phyloP scores from a whole-genome alignment of 2,113 vertebrate species.

The Chamaetylas fuelleborni region DNA sequence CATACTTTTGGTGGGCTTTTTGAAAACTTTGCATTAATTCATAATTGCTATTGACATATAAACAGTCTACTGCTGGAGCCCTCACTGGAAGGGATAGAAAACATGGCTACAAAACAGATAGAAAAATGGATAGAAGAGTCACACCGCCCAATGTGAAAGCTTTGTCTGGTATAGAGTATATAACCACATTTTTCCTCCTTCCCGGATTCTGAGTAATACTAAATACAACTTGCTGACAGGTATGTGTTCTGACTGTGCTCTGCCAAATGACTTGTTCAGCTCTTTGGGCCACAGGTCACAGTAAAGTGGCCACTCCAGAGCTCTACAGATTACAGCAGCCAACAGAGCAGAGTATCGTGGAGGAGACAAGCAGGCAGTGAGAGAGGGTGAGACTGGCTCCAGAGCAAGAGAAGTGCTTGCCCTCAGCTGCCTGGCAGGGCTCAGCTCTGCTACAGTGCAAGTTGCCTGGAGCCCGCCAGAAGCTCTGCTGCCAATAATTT shows the following conservation, averaged over 20 bases:
- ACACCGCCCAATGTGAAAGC: neutral
- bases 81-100: neutral
- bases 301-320: neutral
- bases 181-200: neutral
- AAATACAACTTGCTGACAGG: neutral
- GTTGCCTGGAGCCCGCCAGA: neutral
- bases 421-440: neutral
- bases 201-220: neutral
- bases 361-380: neutral
- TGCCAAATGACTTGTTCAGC: neutral
- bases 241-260: neutral
- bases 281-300: neutral
- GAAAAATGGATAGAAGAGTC: neutral
- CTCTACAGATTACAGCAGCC: neutral
- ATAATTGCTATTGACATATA: neutral
- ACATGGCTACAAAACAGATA: too few species aligned
- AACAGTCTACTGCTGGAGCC: neutral
- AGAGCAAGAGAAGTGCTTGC: neutral
- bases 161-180: rapidly evolving
- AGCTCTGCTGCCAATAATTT: neutral
- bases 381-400: neutral
- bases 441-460: rapidly evolving
- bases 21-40: neutral
- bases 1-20: neutral
- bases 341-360: neutral